Percentiles rank a stretch among this genome's conserved stretches.
Conservation (phyloP, 1,140 invertebrate genomes). For the Chironomus striatipennis region DNA sequence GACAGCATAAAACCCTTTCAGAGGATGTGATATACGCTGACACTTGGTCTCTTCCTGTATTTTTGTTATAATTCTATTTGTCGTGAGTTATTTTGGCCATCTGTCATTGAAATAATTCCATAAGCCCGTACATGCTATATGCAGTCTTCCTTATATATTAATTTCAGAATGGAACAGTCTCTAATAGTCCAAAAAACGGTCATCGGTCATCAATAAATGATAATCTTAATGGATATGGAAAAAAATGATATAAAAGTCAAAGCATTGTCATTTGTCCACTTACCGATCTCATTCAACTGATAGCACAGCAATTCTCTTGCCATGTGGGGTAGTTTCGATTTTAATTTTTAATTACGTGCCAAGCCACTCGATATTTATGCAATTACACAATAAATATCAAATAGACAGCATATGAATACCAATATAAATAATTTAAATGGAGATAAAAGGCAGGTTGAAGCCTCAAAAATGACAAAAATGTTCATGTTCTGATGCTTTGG, state of each 20-base stretch:
- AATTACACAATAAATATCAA: conserved; percentile 17
- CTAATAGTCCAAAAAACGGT: not conserved
- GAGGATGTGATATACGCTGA: not conserved
- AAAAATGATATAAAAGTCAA: not conserved
- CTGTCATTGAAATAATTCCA: too few relatives aligned
- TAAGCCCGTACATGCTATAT: not conserved
- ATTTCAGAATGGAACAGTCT: not conserved
- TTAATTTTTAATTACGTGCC: conserved; percentile 22
- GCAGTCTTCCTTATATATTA: too few relatives aligned
- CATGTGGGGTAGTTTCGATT: not conserved
- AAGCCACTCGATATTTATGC: conserved; percentile 12
- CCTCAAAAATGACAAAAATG: conserved; percentile 7
- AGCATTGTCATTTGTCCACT: conserved; percentile 10
- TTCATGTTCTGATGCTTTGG: not conserved
- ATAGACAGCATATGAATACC: not conserved
- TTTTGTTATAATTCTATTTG: not conserved
- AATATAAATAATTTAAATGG: conserved; percentile 21
- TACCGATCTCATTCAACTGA: conserved; percentile 1
- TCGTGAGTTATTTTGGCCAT: too few relatives aligned
- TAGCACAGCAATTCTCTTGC: not conserved
- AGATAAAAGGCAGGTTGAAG: conserved; percentile 14
- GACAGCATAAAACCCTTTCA: not conserved
- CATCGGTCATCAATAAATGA: conserved; percentile 4
- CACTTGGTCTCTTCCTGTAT: not conserved
- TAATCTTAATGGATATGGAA: not conserved